These are phyloP conservation scores for Brachionus rotundiformis DNA, from an alignment of 1,140 invertebrate genomes.

Conservation along the genomic window DNA sequence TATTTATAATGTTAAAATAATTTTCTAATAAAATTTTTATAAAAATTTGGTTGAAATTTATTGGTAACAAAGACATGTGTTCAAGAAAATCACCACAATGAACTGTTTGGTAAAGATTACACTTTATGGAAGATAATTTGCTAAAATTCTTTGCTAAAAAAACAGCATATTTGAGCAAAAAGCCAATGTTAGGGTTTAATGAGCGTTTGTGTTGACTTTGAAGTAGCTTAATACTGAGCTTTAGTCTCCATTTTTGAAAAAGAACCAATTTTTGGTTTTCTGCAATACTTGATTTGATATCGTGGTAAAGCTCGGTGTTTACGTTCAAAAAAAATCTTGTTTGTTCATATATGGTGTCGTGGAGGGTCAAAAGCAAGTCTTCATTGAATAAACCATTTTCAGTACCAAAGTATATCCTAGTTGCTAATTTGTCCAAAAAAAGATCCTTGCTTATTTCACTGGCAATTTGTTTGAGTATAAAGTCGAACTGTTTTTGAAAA, in stretches of 20 bases:
- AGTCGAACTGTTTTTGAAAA: slow-evolving; percentile 41
- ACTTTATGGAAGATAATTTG: neutral
- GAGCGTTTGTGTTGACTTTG: neutral
- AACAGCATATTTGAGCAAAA: slow-evolving; percentile 13
- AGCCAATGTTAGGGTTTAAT: neutral
- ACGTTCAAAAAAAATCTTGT: slow-evolving; percentile 48
- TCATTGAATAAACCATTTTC: slow-evolving; percentile 17
- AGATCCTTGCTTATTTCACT: slow-evolving; percentile 33
- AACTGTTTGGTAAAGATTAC: neutral
- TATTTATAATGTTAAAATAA: slow-evolving; percentile 25
- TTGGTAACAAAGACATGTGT: neutral
- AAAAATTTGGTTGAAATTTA: neutral
- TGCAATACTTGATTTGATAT: neutral
- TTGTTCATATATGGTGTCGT: neutral
- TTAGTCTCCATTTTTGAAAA: slow-evolving; percentile 38
- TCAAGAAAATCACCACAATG: neutral
- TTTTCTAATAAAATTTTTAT: neutral
- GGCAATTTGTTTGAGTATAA: slow-evolving; percentile 44
- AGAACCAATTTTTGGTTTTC: neutral
- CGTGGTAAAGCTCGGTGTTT: slow-evolving; percentile 12
- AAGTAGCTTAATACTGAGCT: neutral
- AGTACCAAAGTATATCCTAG: neutral
- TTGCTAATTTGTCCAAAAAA: slow-evolving; percentile 31
- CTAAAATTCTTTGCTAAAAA: neutral
- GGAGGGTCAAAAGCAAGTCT: slow-evolving; percentile 1